Conservation (phyloP, 1,140 invertebrate genomes). For the Drosophila micromelanica region DNA sequence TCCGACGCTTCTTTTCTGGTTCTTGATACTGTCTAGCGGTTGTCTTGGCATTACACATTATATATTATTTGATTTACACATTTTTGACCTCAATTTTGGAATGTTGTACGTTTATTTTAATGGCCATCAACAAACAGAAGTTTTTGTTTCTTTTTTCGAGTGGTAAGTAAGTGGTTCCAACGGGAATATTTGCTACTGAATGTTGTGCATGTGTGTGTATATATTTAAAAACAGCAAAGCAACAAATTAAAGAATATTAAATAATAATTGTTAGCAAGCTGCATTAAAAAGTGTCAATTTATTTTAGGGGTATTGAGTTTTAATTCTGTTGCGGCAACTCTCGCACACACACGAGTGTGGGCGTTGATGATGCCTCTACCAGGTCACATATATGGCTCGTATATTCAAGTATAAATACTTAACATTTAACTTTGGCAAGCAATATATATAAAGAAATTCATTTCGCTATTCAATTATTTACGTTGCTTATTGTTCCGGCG, state of each 20-base stretch:
- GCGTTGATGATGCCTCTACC: slow-evolving; percentile 53
- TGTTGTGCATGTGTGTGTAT: slow-evolving; percentile 6
- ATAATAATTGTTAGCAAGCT: no score
- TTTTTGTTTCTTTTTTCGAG: slow-evolving; percentile 16
- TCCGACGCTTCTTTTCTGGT: slow-evolving; percentile 1
- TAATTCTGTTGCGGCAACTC: background rate
- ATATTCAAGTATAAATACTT: slow-evolving; percentile 64
- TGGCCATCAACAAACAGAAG: slow-evolving; percentile 26
- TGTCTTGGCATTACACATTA: slow-evolving; percentile 5
- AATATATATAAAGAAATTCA: slow-evolving; percentile 65
- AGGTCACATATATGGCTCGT: slow-evolving; percentile 61
- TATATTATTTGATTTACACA: slow-evolving; percentile 65
- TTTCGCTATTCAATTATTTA: slow-evolving; percentile 68
- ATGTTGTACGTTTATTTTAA: slow-evolving; percentile 62
- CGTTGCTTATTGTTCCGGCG: slow-evolving; percentile 15
- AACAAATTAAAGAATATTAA: no score
- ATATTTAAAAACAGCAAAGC: no score
- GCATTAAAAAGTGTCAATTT: no score
- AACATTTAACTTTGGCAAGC: slow-evolving; percentile 66
- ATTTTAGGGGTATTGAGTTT: no score
- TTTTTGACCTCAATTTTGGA: slow-evolving; percentile 69
- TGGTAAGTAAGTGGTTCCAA: slow-evolving; percentile 4
- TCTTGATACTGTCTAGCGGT: background rate
- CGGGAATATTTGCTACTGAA: slow-evolving; percentile 9
- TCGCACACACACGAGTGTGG: slow-evolving; percentile 42